These are phyloP conservation scores for Perdita meconis DNA, from an alignment of 2,888 invertebrate species.

Conservation along the genomic window DNA sequence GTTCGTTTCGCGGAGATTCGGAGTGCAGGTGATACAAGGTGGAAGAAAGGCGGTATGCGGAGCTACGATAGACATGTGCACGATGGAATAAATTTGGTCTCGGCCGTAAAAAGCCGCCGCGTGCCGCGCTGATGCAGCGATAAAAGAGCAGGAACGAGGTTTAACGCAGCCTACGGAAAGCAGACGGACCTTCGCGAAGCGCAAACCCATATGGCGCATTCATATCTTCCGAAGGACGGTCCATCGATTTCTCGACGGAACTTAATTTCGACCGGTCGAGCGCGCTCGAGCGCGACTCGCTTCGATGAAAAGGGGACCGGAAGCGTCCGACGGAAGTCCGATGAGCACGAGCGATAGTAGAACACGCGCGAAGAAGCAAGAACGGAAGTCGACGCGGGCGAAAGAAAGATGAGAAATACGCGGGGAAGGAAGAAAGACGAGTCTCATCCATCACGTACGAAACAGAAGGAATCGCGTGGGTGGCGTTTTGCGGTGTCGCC, in stretches of 20 bases:
- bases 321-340: slow-evolving; percentile 19
- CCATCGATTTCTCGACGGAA: slow-evolving; percentile 25
- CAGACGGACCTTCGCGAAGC: slow-evolving; percentile 8
- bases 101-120: slow-evolving; percentile 1
- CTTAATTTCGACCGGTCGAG: slow-evolving; percentile 43
- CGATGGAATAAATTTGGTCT: slow-evolving; percentile 16
- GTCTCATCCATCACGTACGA: slow-evolving; percentile 62
- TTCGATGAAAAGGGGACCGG: background rate
- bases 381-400: background rate
- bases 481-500: slow-evolving; percentile 55
- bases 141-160: background rate
- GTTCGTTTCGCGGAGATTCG: background rate
- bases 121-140: slow-evolving; percentile 11
- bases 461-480: slow-evolving; percentile 52
- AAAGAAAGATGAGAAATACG: slow-evolving; percentile 5
- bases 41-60: background rate
- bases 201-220: slow-evolving; percentile 37
- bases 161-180: background rate
- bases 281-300: slow-evolving; percentile 1
- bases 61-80: background rate
- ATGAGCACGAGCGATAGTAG: slow-evolving; percentile 21
- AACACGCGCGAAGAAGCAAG: slow-evolving; percentile 22
- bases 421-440: slow-evolving; percentile 8
- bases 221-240: slow-evolving; percentile 21
- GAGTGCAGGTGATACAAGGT: background rate